Conservation (phyloP, 2,888 invertebrate genomes). For the Platycheirus rosarum region DNA sequence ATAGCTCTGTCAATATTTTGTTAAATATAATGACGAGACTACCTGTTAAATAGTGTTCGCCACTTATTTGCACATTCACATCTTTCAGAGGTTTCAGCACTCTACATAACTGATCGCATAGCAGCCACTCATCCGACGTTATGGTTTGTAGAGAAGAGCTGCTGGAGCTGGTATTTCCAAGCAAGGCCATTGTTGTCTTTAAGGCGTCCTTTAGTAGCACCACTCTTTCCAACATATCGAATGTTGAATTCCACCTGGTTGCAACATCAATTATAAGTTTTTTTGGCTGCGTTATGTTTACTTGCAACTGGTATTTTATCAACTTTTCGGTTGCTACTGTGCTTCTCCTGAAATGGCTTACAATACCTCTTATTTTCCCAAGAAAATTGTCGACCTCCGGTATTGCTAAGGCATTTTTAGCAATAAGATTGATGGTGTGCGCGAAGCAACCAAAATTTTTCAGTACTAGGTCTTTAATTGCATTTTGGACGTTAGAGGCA, state of each 20-base stretch:
- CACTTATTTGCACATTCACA: constrained; percentile 35
- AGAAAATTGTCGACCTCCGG: not conserved
- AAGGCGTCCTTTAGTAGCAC: constrained; percentile 16
- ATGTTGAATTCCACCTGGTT: constrained; percentile 21
- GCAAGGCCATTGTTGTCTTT: not conserved
- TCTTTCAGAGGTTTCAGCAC: constrained; percentile 25
- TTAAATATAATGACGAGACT: constrained; percentile 18
- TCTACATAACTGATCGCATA: constrained; percentile 13
- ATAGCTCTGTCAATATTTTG: constrained; percentile 15
- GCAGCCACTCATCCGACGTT: constrained; percentile 10
- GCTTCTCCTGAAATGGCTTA: constrained; percentile 7
- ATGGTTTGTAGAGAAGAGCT: constrained; percentile 7
- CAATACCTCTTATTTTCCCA: not conserved
- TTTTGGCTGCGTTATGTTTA: constrained; percentile 11
- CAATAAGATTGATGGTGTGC: not conserved
- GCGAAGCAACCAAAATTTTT: constrained; percentile 17
- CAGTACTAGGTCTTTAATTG: not conserved
- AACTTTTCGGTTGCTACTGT: constrained; percentile 31
- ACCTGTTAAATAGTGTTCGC: constrained; percentile 34
- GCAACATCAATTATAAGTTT: constrained; percentile 22
- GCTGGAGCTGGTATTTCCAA: not conserved
- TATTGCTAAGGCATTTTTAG: constrained; percentile 1
- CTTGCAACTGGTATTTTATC: constrained; percentile 4
- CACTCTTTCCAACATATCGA: constrained; percentile 27
- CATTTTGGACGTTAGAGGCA: too few relatives aligned